Base-by-base conservation (phyloP, 2,888 invertebrate genomes). In the Ichneumoninae sp. region DNA sequence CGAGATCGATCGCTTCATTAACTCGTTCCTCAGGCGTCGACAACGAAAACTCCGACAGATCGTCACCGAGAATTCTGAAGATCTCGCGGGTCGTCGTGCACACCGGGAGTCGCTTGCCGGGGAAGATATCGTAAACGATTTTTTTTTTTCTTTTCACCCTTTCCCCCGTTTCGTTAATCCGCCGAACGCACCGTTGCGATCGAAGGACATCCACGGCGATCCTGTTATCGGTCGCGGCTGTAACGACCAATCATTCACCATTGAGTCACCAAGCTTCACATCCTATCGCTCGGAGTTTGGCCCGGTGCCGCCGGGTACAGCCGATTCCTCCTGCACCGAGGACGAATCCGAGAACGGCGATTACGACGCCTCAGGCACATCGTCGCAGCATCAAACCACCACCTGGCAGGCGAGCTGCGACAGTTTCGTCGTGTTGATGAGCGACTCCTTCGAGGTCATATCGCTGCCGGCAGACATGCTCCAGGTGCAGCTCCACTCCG, bases 341-440 rank as follows among this genome's bases (percentile, higher is more conserved):
- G 86, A 87, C 78, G 86, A 86, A 60, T 86, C 86, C 65, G 85
- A 76, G 70, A 81, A 19, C 10, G 69, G 71, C 16, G 81, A 86
- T 75, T 81, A 70, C 73, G 69, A 76, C 68, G 82, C 78, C 33
- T 36, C 84, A 19, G 52, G 30, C 26, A 66, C 80, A 69, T 83
- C 83, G 85, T 84, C 83, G 63, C 82, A 86, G 70, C 85, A 88
- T 70, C 76, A 79, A 86, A 33, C 85, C 52, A 60, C 19, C 22
- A 66, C 30, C 66, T 84, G 88, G 87, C 82, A 75, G 68, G 19
- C 40, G 22, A 68, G 83, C 85, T 89, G 90, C 88, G 92, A 92
- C 79, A 93, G 93, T 83, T 93, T 93, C 86, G 92, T 93, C 89
- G 93, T 93, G 92, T 93, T 93, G 92, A 94, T 93, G 94, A 94